A percentile compares a stretch with the other conserved stretches of the same genome.
phyloP scores from a whole-genome alignment of 1,140 invertebrate genomes.

The Leptinotarsa defecta region DNA sequence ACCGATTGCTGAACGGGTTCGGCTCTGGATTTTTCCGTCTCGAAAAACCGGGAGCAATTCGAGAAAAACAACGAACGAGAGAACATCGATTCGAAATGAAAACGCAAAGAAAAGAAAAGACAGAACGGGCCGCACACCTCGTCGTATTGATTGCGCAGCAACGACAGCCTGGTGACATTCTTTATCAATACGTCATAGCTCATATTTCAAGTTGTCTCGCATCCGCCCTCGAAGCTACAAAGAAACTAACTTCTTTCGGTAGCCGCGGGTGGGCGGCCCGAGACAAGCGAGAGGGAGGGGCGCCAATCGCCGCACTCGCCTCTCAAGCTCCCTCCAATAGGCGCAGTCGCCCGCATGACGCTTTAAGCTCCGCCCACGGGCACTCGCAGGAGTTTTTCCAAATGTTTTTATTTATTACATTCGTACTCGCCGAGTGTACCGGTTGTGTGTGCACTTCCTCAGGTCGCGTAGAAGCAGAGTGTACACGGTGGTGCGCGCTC shows the following conservation, averaged over 20 bases:
- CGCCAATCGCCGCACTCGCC: constrained; percentile 54
- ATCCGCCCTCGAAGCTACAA: constrained; percentile 57
- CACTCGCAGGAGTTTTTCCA: constrained; percentile 58
- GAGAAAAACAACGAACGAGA: constrained; percentile 39
- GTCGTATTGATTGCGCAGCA: constrained; percentile 55
- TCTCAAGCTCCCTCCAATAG: constrained; percentile 50
- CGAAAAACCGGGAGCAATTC: constrained; percentile 36
- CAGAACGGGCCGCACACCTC: constrained; percentile 46
- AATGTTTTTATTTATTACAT: constrained; percentile 72
- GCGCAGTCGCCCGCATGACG: constrained; percentile 34
- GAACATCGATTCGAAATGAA: constrained; percentile 34
- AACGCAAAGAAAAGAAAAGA: constrained; percentile 40
- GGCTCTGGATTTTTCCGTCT: constrained; percentile 1
- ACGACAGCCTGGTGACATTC: constrained; percentile 66
- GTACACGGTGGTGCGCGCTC: constrained; percentile 57
- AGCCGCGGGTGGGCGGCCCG: constrained; percentile 48
- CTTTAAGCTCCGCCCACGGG: constrained; percentile 44
- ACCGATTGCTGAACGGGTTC: too few species aligned
- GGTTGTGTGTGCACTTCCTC: constrained; percentile 63
- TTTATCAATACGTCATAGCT: constrained; percentile 64
- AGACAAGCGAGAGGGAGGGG: constrained; percentile 40
- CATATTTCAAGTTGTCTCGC: constrained; percentile 57
- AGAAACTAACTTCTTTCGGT: constrained; percentile 56
- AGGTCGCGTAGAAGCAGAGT: constrained; percentile 45
- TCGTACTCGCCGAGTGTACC: constrained; percentile 65